Evolutionary conservation across 2,113 vertebrate genomes (phyloP).

Genomic region (Pachypanchax playfairii): DNA sequence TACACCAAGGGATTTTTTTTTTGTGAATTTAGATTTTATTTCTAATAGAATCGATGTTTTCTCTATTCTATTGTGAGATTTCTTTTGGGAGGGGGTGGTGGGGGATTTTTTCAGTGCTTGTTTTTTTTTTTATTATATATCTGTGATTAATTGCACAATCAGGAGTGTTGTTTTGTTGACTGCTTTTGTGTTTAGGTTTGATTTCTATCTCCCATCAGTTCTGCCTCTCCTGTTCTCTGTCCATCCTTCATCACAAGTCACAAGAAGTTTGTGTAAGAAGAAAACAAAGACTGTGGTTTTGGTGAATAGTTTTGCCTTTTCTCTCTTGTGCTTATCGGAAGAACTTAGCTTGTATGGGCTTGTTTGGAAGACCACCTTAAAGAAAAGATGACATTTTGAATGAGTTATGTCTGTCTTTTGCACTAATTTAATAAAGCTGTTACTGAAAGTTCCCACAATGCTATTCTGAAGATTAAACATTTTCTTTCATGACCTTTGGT

Average conservation of each 20-base stretch:
- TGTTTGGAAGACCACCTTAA: conserved; percentile 65
- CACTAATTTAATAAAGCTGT: conserved; percentile 88
- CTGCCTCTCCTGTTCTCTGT: conserved; percentile 34
- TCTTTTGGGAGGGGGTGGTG: too few species aligned
- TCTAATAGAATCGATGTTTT: conserved; percentile 80
- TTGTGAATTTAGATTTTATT: conserved; percentile 76
- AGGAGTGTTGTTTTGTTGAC: conserved; percentile 64
- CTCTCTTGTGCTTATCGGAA: conserved; percentile 64
- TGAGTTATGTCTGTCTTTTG: conserved; percentile 86
- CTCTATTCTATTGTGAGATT: conserved; percentile 75
- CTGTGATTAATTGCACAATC: conserved; percentile 64
- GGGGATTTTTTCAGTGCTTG: conserved; percentile 13
- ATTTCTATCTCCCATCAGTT: conserved; percentile 45
- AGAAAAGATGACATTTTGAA: conserved; percentile 82
- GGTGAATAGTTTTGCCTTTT: conserved; percentile 64
- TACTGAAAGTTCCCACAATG: conserved; percentile 78
- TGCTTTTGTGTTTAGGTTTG: conserved; percentile 61
- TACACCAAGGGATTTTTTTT: conserved; percentile 62
- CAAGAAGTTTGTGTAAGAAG: conserved; percentile 58
- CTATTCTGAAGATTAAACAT: conserved; percentile 31
- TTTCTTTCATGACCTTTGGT: not conserved
- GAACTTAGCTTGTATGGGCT: conserved; percentile 61
- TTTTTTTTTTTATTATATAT: conserved; percentile 34
- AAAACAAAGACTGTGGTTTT: conserved; percentile 67
- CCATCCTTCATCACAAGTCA: conserved; percentile 46